phyloP scores from a whole-genome alignment of 2,888 invertebrate genomes.

The Cheilosia soror region DNA sequence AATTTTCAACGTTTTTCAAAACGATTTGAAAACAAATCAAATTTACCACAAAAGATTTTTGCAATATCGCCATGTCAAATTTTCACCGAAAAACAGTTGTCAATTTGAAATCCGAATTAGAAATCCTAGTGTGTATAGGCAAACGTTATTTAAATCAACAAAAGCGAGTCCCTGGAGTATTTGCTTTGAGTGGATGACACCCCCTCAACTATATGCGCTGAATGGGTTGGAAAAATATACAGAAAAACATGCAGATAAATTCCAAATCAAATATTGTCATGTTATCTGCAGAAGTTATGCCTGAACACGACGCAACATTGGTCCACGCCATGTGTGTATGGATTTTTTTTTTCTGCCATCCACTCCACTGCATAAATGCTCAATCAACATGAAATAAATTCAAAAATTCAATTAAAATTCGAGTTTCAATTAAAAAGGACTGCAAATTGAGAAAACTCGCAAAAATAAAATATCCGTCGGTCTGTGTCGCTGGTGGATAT shows the following conservation, averaged over 20 bases:
- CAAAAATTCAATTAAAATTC: slow-evolving; percentile 75
- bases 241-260: slow-evolving; percentile 54
- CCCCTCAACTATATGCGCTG: slow-evolving; percentile 18
- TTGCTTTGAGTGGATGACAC: slow-evolving; percentile 28
- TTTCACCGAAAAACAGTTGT: slow-evolving; percentile 21
- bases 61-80: background rate
- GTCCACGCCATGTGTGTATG: slow-evolving; percentile 15
- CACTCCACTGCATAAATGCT: slow-evolving; percentile 70
- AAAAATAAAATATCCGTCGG: background rate
- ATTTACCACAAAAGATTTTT: slow-evolving; percentile 26
- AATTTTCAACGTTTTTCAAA: background rate
- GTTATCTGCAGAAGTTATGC: slow-evolving; percentile 72
- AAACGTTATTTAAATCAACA: slow-evolving; percentile 54
- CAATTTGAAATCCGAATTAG: slow-evolving; percentile 52
- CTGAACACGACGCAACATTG: slow-evolving; percentile 55
- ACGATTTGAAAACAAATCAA: slow-evolving; percentile 25
- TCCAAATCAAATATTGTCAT: slow-evolving; percentile 75
- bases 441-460: slow-evolving; percentile 68
- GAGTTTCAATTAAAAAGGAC: slow-evolving; percentile 75
- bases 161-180: slow-evolving; percentile 8
- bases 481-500: slow-evolving; percentile 17
- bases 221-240: slow-evolving; percentile 1
- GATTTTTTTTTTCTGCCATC: slow-evolving; percentile 27
- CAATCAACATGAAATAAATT: slow-evolving; percentile 76
- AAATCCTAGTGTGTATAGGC: slow-evolving; percentile 27